Conservation (phyloP, 2,797 vertebrate species). For the Capromys pilorides region DNA sequence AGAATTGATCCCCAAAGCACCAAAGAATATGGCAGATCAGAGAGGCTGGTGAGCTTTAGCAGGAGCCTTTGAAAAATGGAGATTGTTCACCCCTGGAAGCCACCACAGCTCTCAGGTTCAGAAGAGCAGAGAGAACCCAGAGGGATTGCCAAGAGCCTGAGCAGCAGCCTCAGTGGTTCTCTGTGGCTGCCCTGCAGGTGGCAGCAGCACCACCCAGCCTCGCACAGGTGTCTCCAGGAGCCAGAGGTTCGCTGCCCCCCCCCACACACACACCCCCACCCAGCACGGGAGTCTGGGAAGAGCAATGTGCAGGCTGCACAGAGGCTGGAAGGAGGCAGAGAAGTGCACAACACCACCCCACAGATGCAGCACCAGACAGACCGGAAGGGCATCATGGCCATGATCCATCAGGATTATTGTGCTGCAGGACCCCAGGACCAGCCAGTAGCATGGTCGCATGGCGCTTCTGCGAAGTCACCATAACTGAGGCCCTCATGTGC, state of each 20-base stretch:
- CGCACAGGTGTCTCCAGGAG: background rate
- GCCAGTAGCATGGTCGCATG: accelerated
- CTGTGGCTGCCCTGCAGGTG: accelerated
- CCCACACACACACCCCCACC: too few relatives aligned
- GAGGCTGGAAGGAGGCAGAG: background rate
- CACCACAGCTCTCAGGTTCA: accelerated
- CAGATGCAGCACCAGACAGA: accelerated
- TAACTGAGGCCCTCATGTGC: accelerated
- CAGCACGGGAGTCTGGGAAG: background rate
- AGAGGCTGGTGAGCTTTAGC: too few relatives aligned
- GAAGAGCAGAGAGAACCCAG: background rate
- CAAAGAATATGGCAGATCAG: background rate
- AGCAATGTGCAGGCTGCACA: accelerated
- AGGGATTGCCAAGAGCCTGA: accelerated
- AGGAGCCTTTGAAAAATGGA: too few relatives aligned
- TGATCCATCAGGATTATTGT: accelerated
- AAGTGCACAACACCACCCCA: accelerated
- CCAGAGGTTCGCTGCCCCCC: background rate
- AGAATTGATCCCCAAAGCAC: accelerated
- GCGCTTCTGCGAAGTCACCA: accelerated
- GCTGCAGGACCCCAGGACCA: accelerated
- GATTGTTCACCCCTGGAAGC: background rate
- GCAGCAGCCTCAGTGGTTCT: background rate
- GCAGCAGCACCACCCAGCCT: background rate
- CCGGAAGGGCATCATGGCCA: accelerated